Conservation (phyloP, 2,888 invertebrate genomes). For the Kuschelorhynchus macadamiae region DNA sequence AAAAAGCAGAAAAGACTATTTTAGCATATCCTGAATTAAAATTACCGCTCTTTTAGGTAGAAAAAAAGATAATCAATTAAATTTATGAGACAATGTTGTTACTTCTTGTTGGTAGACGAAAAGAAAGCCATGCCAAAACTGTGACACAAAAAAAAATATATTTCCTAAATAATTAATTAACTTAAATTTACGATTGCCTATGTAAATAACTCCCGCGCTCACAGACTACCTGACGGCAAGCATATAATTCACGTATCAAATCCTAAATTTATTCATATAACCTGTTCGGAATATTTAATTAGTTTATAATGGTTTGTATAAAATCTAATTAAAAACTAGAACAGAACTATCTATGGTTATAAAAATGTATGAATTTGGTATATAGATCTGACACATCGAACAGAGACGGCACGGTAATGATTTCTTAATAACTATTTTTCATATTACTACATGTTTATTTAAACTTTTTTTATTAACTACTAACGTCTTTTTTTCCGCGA, state of each 20-base stretch:
- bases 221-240: conserved; percentile 7
- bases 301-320: conserved; percentile 17
- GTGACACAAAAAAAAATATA: too few relatives aligned
- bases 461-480: too few relatives aligned
- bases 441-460: too few relatives aligned
- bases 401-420: conserved; percentile 13
- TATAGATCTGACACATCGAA: neutral
- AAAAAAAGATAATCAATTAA: too few relatives aligned
- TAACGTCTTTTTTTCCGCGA: too few relatives aligned
- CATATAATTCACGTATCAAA: conserved; percentile 8
- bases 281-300: conserved; percentile 18
- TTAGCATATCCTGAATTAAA: too few relatives aligned
- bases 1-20: too few relatives aligned
- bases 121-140: too few relatives aligned
- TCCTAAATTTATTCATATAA: conserved; percentile 15
- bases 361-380: conserved; percentile 8
- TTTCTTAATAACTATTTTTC: too few relatives aligned
- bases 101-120: too few relatives aligned
- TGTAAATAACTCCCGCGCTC: neutral
- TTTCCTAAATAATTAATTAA: neutral
- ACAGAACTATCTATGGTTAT: conserved; percentile 31
- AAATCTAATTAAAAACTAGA: conserved; percentile 32
- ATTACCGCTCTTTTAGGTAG: too few relatives aligned
- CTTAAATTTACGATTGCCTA: neutral
- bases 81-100: too few relatives aligned